Percentiles rank a stretch among this genome's conserved stretches.
Evolutionary conservation across 2,797 vertebrate species (phyloP).

Genomic region (Sylvia borin): DNA sequence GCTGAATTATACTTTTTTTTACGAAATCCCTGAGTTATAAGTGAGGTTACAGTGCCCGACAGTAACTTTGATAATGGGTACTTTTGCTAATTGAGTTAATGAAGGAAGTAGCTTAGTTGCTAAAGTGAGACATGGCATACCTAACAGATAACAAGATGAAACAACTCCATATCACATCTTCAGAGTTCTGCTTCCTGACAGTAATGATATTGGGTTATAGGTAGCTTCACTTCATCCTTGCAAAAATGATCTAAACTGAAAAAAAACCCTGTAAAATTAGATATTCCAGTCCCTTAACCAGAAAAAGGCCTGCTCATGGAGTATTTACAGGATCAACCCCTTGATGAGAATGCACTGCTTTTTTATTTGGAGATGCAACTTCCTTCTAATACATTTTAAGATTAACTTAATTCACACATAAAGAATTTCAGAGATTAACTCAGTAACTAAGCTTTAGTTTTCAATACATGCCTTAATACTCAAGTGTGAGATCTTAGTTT

Average conservation of each 20-base stretch:
- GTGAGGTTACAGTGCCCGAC: background rate
- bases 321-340: background rate
- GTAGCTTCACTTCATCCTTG: background rate
- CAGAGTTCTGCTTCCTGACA: background rate
- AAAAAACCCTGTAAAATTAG: background rate
- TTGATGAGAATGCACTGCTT: background rate
- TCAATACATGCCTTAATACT: background rate
- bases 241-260: background rate
- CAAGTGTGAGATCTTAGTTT: background rate
- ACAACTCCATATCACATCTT: background rate
- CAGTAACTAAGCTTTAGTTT: constrained; percentile 36
- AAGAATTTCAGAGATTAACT: constrained; percentile 47
- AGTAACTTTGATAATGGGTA: background rate
- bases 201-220: background rate
- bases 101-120: background rate
- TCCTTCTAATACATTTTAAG: background rate
- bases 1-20: background rate
- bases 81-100: background rate
- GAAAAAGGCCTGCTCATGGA: background rate
- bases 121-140: background rate
- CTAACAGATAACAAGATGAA: background rate
- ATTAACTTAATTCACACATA: constrained; percentile 18
- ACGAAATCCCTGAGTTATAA: background rate
- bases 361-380: background rate
- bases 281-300: background rate